These are phyloP conservation scores for Melanotaenia parkinsoni DNA, from an alignment of 2,797 vertebrate genomes.

Conservation along the genomic window DNA sequence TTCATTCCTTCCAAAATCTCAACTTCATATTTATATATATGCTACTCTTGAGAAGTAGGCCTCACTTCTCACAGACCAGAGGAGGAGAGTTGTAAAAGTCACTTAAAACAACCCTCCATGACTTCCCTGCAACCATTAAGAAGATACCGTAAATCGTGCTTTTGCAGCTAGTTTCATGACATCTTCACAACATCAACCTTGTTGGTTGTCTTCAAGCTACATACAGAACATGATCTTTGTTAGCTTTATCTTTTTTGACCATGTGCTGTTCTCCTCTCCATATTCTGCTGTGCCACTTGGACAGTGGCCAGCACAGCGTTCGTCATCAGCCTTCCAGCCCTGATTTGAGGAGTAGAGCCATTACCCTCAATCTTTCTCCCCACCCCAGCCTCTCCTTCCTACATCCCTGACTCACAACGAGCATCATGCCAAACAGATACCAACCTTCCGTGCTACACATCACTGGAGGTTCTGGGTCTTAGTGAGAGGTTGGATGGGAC, in stretches of 20 bases:
- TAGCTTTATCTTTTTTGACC: slow-evolving; percentile 41
- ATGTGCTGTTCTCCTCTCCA: slow-evolving; percentile 17
- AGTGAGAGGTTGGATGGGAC: slow-evolving; percentile 86
- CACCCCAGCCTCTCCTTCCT: background rate
- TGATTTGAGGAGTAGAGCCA: slow-evolving; percentile 29
- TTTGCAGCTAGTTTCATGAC: slow-evolving; percentile 68
- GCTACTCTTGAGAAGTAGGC: slow-evolving; percentile 62
- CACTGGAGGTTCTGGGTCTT: slow-evolving; percentile 90
- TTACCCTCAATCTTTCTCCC: slow-evolving; percentile 1
- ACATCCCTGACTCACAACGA: slow-evolving; percentile 33
- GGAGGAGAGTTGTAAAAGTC: slow-evolving; percentile 36
- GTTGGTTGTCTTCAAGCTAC: slow-evolving; percentile 19
- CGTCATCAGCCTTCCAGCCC: slow-evolving; percentile 26
- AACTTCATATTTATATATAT: slow-evolving; percentile 21
- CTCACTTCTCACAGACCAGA: slow-evolving; percentile 11
- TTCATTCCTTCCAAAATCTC: slow-evolving; percentile 19
- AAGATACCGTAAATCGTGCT: slow-evolving; percentile 35
- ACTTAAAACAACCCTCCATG: background rate
- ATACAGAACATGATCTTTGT: slow-evolving; percentile 31
- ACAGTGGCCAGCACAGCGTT: slow-evolving; percentile 28
- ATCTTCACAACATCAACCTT: background rate
- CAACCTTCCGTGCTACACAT: slow-evolving; percentile 83
- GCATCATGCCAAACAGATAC: slow-evolving; percentile 38
- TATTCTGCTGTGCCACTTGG: slow-evolving; percentile 4
- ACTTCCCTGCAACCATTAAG: slow-evolving; percentile 10